A percentile compares a stretch with the other conserved stretches of the same genome.
Conservation (phyloP, 2,797 vertebrate genomes). For the Euphonia xanthogaster region DNA sequence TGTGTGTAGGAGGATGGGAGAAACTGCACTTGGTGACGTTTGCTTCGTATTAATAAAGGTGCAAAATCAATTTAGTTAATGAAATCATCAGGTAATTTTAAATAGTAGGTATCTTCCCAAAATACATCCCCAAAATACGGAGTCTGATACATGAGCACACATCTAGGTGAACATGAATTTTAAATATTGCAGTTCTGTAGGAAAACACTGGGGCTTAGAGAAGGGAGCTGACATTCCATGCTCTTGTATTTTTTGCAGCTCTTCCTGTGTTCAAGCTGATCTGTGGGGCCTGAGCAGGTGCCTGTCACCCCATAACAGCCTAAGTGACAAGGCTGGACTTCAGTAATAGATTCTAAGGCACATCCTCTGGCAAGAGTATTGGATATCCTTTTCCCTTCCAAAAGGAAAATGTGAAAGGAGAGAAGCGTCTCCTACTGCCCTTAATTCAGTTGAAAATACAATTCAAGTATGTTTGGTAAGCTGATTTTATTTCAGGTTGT, state of each 20-base stretch:
- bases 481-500: background rate
- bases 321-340: background rate
- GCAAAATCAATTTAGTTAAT: background rate
- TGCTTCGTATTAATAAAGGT: background rate
- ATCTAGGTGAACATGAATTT: background rate
- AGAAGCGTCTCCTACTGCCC: background rate
- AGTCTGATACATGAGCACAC: background rate
- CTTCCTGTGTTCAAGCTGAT: background rate
- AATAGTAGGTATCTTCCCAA: background rate
- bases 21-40: background rate
- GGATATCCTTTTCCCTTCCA: background rate
- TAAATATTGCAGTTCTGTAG: background rate
- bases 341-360: background rate
- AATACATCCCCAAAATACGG: background rate
- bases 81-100: background rate
- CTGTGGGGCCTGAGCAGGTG: background rate
- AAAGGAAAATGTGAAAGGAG: background rate
- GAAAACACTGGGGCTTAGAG: background rate
- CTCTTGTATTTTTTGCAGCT: background rate
- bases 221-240: background rate
- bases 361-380: background rate
- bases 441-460: background rate
- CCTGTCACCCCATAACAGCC: background rate
- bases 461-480: background rate
- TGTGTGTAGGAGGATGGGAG: constrained; percentile 46